Evolutionary conservation across 2,113 vertebrate species (phyloP), one percentile per base, ranked within the genome.

Genomic region (Stigmatopora nigra): DNA sequence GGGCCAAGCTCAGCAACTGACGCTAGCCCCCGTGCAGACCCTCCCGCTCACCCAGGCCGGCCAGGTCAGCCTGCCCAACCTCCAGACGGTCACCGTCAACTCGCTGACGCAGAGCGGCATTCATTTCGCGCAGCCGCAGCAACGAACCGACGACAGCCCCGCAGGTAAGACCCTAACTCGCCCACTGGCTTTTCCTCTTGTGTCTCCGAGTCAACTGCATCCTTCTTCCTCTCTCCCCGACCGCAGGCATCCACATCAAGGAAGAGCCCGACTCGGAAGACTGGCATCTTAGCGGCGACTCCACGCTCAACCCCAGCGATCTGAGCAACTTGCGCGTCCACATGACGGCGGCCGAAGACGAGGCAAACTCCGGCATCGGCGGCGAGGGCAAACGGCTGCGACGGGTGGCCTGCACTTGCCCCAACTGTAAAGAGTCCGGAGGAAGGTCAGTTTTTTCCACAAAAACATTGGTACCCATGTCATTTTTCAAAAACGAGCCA

Each of bases 351-450:
- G 92, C 92, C 67, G 96, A 98, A 12, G 95, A 97, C 64, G 96
- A 98, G 84, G 89, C 91, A 85, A 95, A 97, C 25, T 31, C 25
- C 78, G 90, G 89, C 72, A 84, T 89, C 48, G 90, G 92, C 60
- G 94, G 94, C 72, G 95, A 97, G 84, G 95, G 95, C 79, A 99
- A 98, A 87, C 88, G 97, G 79, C 92, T 99, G 69, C 92, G 96
- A 67, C 91, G 97, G 72, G 97, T 99, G 19, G 96, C 97, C 56
- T 99, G 97, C 68, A 99, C 96, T 67, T 99, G 96, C 84, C 97
- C 97, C 74, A 98, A 98, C 91, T 99, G 97, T 86, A 98, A 98
- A 88, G 97, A 99, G 88, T 95, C 95, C 0, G 95, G 94, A 76
- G 96, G 96, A 87, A 94, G 95, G 97, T 38, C 38, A 8, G 38